Base-by-base conservation (phyloP, 1,140 invertebrate genomes). In the Pollicipes pollicipes region DNA sequence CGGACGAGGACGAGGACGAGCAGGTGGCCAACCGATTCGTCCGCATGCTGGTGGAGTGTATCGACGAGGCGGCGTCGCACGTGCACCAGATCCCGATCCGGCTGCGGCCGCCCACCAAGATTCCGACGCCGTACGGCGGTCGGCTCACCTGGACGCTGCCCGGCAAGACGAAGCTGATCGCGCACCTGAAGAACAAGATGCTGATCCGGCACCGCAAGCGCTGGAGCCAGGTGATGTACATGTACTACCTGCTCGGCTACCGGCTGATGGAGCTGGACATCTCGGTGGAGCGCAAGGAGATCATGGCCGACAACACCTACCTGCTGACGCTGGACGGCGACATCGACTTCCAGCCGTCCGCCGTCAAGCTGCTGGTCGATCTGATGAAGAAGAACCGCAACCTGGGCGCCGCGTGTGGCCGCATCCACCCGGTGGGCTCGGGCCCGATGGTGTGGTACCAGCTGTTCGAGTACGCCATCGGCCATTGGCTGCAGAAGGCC, bases 391-490 rank as follows among this genome's bases (percentile, higher is more conserved):
- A 98, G 78, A 98, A 98, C 78, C 88, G 90, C 76, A 97, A 97
- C 81, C 83, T 98, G n/a, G 96, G 95, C 30, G 95, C 96, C 66
- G 96, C 96, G 72, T 99, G 96, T 81, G 96, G 96, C 37, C 88
- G 96, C 75, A 98, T 98, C 80, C 95, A 98, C 85, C 96, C 96
- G 0, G 89, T 97, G 70, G 96, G 96, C 31, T 90, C 91, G 66
- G 95, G 96, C 71, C 90, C 93, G 17, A 98, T 98, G 95, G 94
- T 95, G 66, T 98, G 95, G 95, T 99, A 98, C 80, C 96, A 98
- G 80, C 88, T 93, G 82, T 98, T 98, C 81, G 96, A 98, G 81
- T 98, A 98, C 77, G 95, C 96, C 68, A 96, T 99, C 80, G 95
- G 95, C 76, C 96, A 99, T 89, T 98, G 96, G 96, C 89, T 99